phyloP scores from a whole-genome alignment of 2,113 vertebrate genomes.

The Gyps fulvus region DNA sequence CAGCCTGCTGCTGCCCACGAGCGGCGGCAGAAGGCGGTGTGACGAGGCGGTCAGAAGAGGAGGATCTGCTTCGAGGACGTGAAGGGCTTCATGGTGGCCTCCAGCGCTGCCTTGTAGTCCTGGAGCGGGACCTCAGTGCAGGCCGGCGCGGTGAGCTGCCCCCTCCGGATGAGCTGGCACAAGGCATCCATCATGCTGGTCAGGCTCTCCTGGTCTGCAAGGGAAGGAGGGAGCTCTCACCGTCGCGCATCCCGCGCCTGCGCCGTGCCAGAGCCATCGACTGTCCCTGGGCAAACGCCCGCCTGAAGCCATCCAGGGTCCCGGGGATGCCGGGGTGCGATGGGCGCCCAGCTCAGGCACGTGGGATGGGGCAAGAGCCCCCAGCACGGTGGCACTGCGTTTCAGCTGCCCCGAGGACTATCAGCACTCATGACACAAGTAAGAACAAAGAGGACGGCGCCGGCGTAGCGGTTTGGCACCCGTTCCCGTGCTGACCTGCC shows the following conservation, averaged over 20 bases:
- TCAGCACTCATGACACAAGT: neutral
- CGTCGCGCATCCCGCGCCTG: fast-evolving
- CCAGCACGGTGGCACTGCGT: fast-evolving
- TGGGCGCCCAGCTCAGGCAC: fast-evolving
- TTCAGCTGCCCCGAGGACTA: neutral
- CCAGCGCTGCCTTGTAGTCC: slow-evolving; percentile 81
- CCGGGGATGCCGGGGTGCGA: fast-evolving
- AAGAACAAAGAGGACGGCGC: fast-evolving
- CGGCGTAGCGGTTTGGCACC: fast-evolving
- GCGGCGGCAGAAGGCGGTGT: too few species aligned
- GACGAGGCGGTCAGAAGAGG: slow-evolving; percentile 73
- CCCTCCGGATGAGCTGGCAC: slow-evolving; percentile 78
- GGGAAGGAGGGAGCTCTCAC: neutral
- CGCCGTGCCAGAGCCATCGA: neutral
- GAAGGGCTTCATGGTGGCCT: slow-evolving; percentile 82
- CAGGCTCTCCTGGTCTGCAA: slow-evolving; percentile 59
- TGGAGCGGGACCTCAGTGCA: slow-evolving; percentile 78
- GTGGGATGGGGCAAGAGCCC: neutral
- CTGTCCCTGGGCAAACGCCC: fast-evolving
- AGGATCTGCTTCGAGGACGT: slow-evolving; percentile 88
- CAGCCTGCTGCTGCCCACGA: neutral
- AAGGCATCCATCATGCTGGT: slow-evolving; percentile 81
- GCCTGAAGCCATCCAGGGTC: fast-evolving
- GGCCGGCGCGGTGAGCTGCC: slow-evolving; percentile 77
- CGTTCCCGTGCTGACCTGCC: fast-evolving